Conservation (phyloP, 2,797 vertebrate species). For the Acipenser ruthenus region DNA sequence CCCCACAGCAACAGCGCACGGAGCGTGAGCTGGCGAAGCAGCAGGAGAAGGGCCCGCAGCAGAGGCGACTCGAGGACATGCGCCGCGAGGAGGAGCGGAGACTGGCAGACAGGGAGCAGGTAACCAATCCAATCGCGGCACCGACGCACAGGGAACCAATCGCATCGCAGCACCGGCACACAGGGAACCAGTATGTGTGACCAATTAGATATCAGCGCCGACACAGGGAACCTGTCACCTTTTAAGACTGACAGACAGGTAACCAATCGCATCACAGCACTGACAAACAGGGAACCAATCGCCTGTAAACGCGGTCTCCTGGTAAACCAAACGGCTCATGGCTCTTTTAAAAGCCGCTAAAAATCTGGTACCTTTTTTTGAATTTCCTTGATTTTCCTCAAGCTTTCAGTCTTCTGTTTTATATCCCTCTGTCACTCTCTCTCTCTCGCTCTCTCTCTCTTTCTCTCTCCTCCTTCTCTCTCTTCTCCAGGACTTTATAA, state of each 20-base stretch:
- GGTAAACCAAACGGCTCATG: no score
- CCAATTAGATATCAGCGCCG: no score
- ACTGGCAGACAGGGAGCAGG: constrained; percentile 78
- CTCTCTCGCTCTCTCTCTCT: constrained; percentile 27
- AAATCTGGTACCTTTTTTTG: no score
- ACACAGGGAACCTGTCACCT: no score
- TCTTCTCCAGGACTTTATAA: constrained; percentile 82
- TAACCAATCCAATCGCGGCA: constrained; percentile 26
- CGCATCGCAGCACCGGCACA: constrained; percentile 27
- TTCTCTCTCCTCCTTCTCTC: constrained; percentile 32
- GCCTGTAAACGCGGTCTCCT: no score
- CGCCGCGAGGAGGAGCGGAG: constrained; percentile 50
- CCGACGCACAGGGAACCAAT: background rate
- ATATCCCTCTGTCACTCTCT: background rate
- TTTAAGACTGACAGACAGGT: no score
- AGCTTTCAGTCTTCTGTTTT: no score
- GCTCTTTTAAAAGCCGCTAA: no score
- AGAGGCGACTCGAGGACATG: constrained; percentile 45
- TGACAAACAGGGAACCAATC: background rate
- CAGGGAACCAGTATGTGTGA: constrained; percentile 38
- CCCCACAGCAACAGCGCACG: constrained; percentile 48
- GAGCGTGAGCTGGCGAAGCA: constrained; percentile 50
- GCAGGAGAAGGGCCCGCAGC: constrained; percentile 53
- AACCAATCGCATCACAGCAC: background rate
- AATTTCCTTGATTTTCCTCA: no score